Evolutionary conservation across 2,113 vertebrate genomes (phyloP).

Genomic region (Pungitius pungitius): DNA sequence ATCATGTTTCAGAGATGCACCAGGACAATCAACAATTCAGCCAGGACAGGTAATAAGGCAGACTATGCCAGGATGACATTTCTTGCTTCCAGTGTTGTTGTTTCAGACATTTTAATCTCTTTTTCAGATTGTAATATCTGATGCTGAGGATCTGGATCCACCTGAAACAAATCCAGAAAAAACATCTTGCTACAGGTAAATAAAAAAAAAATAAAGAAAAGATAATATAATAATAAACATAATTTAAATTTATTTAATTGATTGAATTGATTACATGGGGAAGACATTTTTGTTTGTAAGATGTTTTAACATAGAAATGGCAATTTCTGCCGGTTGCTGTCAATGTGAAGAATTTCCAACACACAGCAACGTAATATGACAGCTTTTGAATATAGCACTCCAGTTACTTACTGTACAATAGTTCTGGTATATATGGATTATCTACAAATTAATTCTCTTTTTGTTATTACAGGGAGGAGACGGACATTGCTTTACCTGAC

Average conservation of each 20-base stretch:
- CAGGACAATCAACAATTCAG: too few relatives aligned
- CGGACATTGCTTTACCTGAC: not conserved
- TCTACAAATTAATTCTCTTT: not conserved
- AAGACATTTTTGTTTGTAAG: not conserved
- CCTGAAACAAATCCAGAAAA: not conserved
- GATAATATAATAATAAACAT: not conserved
- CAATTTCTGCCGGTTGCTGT: not conserved
- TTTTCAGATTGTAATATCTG: slow-evolving; percentile 27
- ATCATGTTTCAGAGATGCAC: too few relatives aligned
- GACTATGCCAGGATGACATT: too few relatives aligned
- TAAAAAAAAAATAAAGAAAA: not conserved
- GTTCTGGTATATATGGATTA: not conserved
- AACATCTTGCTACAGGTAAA: not conserved
- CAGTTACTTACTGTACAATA: not conserved
- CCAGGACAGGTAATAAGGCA: too few relatives aligned
- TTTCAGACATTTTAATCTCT: too few relatives aligned
- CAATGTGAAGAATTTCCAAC: not conserved
- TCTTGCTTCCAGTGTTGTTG: too few relatives aligned
- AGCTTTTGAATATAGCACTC: not conserved
- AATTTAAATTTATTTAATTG: not conserved
- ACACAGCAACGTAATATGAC: not conserved
- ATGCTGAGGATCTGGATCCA: slow-evolving; percentile 2
- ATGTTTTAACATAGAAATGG: not conserved
- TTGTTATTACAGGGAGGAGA: slow-evolving; percentile 11
- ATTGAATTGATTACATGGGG: too few relatives aligned